A percentile compares a stretch with the other conserved stretches of the same genome.
Evolutionary conservation across 2,888 invertebrate species (phyloP).

Genomic region (Melinaea marsaeus): DNA sequence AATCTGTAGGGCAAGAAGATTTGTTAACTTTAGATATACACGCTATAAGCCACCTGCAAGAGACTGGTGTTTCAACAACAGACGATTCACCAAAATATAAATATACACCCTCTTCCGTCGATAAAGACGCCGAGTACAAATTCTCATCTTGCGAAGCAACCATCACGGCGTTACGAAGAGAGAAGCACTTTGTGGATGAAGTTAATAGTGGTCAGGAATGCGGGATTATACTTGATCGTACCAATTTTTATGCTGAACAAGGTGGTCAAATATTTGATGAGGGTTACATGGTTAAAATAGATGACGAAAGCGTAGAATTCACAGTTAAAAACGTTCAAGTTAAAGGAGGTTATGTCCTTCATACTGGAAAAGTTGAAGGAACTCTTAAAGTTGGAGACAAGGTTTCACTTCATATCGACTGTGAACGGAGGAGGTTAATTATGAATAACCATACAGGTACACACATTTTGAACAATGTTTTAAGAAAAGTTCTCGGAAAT

Average conservation of each 20-base stretch:
- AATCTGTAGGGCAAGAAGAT: constrained; percentile 87
- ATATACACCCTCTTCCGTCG: constrained; percentile 83
- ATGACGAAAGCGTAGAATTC: constrained; percentile 93
- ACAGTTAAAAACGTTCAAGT: constrained; percentile 95
- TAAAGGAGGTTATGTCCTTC: constrained; percentile 96
- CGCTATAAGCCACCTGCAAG: constrained; percentile 93
- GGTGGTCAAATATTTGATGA: constrained; percentile 99
- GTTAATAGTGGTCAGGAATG: constrained; percentile 92
- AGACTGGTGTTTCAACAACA: constrained; percentile 85
- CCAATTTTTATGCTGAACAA: constrained; percentile 98
- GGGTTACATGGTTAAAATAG: constrained; percentile 90
- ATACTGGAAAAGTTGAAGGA: constrained; percentile 94
- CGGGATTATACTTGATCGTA: constrained; percentile 93
- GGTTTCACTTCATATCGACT: constrained; percentile 89
- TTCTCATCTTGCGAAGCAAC: constrained; percentile 85
- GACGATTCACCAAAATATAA: constrained; percentile 95
- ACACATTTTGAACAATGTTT: constrained; percentile 96
- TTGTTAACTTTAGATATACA: constrained; percentile 95
- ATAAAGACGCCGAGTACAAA: constrained; percentile 84
- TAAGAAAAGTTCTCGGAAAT: constrained; percentile 92
- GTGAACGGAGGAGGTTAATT: constrained; percentile 89
- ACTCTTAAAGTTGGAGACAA: constrained; percentile 90
- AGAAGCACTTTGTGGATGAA: constrained; percentile 90
- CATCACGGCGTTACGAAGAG: constrained; percentile 87
- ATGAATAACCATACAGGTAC: constrained; percentile 99